phyloP scores from a whole-genome alignment of 2,797 vertebrate genomes.

The Megalops cyprinoides region DNA sequence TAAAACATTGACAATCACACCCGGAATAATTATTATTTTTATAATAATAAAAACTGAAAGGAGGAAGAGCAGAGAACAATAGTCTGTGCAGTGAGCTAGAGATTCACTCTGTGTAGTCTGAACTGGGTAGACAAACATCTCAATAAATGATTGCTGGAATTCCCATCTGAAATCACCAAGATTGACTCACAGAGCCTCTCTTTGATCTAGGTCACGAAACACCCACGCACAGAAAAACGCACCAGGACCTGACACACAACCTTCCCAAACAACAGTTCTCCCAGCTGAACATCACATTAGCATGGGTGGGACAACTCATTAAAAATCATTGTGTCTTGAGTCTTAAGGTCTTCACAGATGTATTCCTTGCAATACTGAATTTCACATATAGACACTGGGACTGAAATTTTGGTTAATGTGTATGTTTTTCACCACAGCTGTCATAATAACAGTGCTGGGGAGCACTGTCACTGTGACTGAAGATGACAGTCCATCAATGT shows the following conservation, averaged over 20 bases:
- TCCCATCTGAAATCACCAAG: background rate
- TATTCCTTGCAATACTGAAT: background rate
- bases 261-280: too few relatives aligned
- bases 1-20: background rate
- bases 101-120: background rate
- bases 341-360: background rate
- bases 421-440: too few relatives aligned
- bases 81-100: background rate
- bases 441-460: background rate
- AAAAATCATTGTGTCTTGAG: background rate
- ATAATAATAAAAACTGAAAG: background rate
- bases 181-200: background rate
- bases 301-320: background rate
- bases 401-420: background rate
- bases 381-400: background rate
- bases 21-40: background rate
- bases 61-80: background rate
- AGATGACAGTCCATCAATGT: background rate
- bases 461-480: background rate
- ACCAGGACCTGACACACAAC: background rate
- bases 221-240: background rate
- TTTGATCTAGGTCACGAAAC: background rate
- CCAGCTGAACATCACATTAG: background rate
- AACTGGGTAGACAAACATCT: background rate
- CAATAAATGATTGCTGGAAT: slow-evolving; percentile 10